Base-by-base conservation (phyloP, 2,888 invertebrate species). In the Xylota sylvarum region DNA sequence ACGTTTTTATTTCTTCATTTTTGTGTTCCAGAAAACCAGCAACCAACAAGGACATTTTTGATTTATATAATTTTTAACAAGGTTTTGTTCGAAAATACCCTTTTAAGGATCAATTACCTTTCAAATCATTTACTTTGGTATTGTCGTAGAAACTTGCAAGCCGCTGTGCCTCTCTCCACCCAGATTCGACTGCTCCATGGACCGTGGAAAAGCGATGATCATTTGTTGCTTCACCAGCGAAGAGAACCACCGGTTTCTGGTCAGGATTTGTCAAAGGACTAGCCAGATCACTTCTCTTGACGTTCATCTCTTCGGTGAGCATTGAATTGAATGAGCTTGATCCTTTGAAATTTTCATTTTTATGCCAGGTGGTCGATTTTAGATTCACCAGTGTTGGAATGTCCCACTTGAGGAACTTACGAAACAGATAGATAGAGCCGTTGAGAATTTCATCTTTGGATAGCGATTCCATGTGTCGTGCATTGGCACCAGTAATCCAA, bases 121-220 rank as follows among this genome's bases (percentile, higher is more conserved):
- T n/a, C n/a, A n/a, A n/a, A n/a, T n/a, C n/a, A n/a, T n/a, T n/a
- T n/a, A n/a, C n/a, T n/a, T n/a, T n/a, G n/a, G n/a, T n/a, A n/a
- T n/a, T n/a, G n/a, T n/a, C n/a, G n/a, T n/a, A n/a, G n/a, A n/a
- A n/a, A n/a, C n/a, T n/a, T n/a, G 90, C 91, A 37, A 95, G 89
- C 87, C 96, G 93, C 5, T 95, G 93, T 0, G 96, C 96, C 90
- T 96, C 96, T 43, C 96, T 93, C 90, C 94, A 94, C 0, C 96
- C 96, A 4, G 95, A 94, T 89, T 96, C 96, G 0, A 96, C 92
- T 0, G 96, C 96, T 0, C 96, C 96, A 89, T 96, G 96, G 0
- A 95, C 96, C 0, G 95, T 94, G 0, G 94, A 94, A 89, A 94
- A 96, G 89, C 94, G 94, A 88, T 94, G 94, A 23, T 3, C 3